Base-by-base conservation (phyloP, 2,888 invertebrate species). In the Acholoe squamosa region DNA sequence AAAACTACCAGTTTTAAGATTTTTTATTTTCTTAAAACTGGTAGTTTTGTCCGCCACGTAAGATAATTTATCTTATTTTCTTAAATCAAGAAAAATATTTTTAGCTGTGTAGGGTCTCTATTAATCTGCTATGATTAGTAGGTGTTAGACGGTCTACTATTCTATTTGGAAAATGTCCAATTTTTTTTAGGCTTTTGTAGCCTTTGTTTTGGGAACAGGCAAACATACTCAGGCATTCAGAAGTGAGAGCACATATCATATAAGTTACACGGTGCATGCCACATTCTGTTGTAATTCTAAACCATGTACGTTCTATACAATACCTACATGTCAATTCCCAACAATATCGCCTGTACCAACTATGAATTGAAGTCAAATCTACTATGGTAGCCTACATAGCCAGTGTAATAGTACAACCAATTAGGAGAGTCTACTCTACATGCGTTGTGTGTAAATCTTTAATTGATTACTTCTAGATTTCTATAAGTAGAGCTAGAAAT, bases 401-500 rank as follows among this genome's bases (percentile, higher is more conserved):
- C 19, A 61, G 61, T 61, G 61, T 61, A 61, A 12, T 61, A 61
- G n/a, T 43, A 7, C 43, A 43, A 43, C 43, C 43, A 61, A n/a
- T 61, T 12, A 61, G 14, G 61, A 61, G 5, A 61, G 12, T 61
- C 61, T 61, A 61, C 5, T n/a, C 61, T 61, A 61, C 61, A 61
- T 61, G 61, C 61, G 61, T 19, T 19, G 19, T 61, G n/a, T n/a
- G 61, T 61, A 19, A 61, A 61, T n/a, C 19, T 61, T 61, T 61
- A n/a, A n/a, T n/a, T 61, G n/a, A n/a, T 61, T 61, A 61, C 61
- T 19, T 61, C 61, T n/a, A 61, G 19, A 61, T n/a, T 19, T 61
- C 61, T n/a, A 61, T 61, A n/a, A 61, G 61, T 61, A 61, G 61
- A 61, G n/a, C n/a, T 61, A 61, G 61, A 61, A 61, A 61, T 61